phyloP scores from a whole-genome alignment of 1,140 invertebrate species.

The Muscidifurax raptorellus region DNA sequence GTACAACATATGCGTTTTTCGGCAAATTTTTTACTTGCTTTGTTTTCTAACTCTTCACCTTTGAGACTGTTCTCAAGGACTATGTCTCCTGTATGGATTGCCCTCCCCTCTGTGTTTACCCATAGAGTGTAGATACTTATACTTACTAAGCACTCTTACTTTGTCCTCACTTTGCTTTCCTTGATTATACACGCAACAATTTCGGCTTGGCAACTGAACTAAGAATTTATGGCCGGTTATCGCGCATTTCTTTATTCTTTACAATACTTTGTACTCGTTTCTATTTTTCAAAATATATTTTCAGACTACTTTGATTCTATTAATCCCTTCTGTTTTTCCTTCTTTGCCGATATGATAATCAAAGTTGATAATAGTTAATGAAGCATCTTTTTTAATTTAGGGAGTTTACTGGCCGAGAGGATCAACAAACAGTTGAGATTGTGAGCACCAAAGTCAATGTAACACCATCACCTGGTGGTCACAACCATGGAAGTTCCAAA shows the following conservation, averaged over 20 bases:
- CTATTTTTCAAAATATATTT: no score
- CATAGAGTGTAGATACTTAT: not conserved
- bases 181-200: not conserved
- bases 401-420: slow-evolving; percentile 82
- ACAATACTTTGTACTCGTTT: not conserved
- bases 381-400: slow-evolving; percentile 71
- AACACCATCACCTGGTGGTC: slow-evolving; percentile 81
- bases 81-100: no score
- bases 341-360: no score
- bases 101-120: not conserved
- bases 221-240: not conserved
- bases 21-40: not conserved
- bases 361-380: not conserved
- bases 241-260: not conserved
- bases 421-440: slow-evolving; percentile 82
- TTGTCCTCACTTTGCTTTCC: not conserved
- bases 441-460: slow-evolving; percentile 83
- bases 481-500: slow-evolving; percentile 88
- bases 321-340: no score
- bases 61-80: not conserved
- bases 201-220: not conserved
- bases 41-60: slow-evolving; percentile 16
- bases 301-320: no score
- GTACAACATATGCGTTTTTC: not conserved
- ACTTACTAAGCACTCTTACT: not conserved